Conservation (phyloP, 2,888 invertebrate species). For the Elmis aenea region DNA sequence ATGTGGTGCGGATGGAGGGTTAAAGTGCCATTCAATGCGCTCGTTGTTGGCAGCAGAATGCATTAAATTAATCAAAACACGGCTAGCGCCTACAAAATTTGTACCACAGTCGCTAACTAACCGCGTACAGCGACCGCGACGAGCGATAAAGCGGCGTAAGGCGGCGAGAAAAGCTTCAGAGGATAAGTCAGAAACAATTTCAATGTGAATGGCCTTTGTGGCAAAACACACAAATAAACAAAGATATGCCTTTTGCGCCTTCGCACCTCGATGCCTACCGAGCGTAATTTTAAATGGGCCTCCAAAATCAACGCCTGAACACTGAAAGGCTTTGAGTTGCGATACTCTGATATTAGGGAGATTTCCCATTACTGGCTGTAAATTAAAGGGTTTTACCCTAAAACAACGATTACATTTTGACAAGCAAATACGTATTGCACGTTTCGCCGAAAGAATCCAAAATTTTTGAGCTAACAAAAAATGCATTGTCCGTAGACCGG, state of each 20-base stretch:
- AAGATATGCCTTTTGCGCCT: too few relatives aligned
- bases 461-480: slow-evolving; percentile 21
- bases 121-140: slow-evolving; percentile 13
- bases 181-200: slow-evolving; percentile 25
- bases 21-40: slow-evolving; percentile 16
- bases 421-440: slow-evolving; percentile 1
- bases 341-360: slow-evolving; percentile 13
- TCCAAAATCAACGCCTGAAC: slow-evolving; percentile 20
- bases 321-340: slow-evolving; percentile 17
- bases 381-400: slow-evolving; percentile 4
- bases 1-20: slow-evolving; percentile 13
- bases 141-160: slow-evolving; percentile 23
- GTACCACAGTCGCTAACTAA: slow-evolving; percentile 2
- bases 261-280: slow-evolving; percentile 11
- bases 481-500: slow-evolving; percentile 17
- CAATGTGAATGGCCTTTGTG: slow-evolving; percentile 30
- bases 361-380: slow-evolving; percentile 15
- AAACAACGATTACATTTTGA: slow-evolving; percentile 9
- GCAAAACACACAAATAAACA: slow-evolving; percentile 28
- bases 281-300: slow-evolving; percentile 15
- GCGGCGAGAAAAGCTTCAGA: slow-evolving; percentile 29
- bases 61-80: too few relatives aligned
- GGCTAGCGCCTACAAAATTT: slow-evolving; percentile 1
- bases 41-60: background rate
- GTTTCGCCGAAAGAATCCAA: slow-evolving; percentile 21